Evolutionary conservation across 2,888 invertebrate species (phyloP), one percentile per base, ranked within the genome.

Genomic region (Blomia tropicalis): DNA sequence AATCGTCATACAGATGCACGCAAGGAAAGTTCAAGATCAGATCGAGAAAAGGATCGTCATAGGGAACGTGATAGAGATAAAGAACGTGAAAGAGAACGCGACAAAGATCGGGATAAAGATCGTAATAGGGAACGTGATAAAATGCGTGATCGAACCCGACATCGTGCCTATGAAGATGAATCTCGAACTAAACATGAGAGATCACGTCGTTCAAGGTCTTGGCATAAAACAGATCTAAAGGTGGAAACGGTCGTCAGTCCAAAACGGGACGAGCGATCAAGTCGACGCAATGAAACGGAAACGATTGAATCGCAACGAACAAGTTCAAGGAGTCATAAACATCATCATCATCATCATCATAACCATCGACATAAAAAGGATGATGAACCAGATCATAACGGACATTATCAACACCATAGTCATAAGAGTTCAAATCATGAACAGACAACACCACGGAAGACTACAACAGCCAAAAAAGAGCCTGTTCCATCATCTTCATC

Each of bases 41-140:
- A 58, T 22, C 2, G 30, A 29, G 47, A 22, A 32, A 54, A 1
- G 29, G 47, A 30, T 32, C 11, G 25, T 7, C 11, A n/a, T 23
- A 22, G 11, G 25, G 51, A 47, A 7, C 19, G 14, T 11, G 19
- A 47, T 47, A n/a, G n/a, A n/a, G n/a, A n/a, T n/a, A n/a, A n/a
- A n/a, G n/a, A n/a, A n/a, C n/a, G n/a, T n/a, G n/a, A n/a, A n/a
- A n/a, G n/a, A n/a, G 19, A 66, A 30, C 62, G 60, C 27, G 51
- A 54, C 32, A 61, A 63, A 30, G 36, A 66, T 41, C 19, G 51
- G 23, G 66, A 67, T 23, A 66, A 63, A 59, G 58, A 44, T 14
- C 36, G 54, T 23, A 62, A 60, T 17, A 59, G 51, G 56, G 41
- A 41, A 5, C 47, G 31, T 25, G 58, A 54, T 5, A 53, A 27